Percentiles rank a stretch among this genome's conserved stretches.
These are phyloP conservation scores for Diabrotica undecimpunctata DNA, from an alignment of 1,140 invertebrate genomes.

Conservation along the genomic window DNA sequence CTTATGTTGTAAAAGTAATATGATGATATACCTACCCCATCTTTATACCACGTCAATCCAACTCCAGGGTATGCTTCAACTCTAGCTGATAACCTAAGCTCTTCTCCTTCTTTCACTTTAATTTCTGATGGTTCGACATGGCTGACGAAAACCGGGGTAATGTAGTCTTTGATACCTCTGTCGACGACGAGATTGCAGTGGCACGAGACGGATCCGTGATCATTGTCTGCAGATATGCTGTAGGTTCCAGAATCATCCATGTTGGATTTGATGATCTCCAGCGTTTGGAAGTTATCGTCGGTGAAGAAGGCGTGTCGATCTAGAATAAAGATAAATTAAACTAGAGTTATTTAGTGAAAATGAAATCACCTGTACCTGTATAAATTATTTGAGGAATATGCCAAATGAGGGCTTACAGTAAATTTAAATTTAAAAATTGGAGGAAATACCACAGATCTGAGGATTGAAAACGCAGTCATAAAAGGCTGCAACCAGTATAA, in stretches of 20 bases:
- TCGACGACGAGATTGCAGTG: slow-evolving; percentile 78
- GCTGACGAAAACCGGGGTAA: slow-evolving; percentile 71
- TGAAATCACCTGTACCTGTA: too few relatives aligned
- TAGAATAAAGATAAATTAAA: slow-evolving; percentile 33
- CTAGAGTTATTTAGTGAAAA: slow-evolving; percentile 3
- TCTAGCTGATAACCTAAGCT: slow-evolving; percentile 65
- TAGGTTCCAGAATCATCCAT: slow-evolving; percentile 82
- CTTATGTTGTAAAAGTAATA: too few relatives aligned
- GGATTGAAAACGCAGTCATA: too few relatives aligned
- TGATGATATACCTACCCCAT: slow-evolving; percentile 50
- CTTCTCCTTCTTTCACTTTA: slow-evolving; percentile 57
- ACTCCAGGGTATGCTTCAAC: slow-evolving; percentile 80
- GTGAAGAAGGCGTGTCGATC: slow-evolving; percentile 58
- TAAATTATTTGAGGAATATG: too few relatives aligned
- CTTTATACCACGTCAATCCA: slow-evolving; percentile 72
- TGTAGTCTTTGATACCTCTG: slow-evolving; percentile 76
- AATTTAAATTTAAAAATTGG: too few relatives aligned
- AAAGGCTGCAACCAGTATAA: too few relatives aligned
- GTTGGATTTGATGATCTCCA: slow-evolving; percentile 75
- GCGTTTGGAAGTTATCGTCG: slow-evolving; percentile 73
- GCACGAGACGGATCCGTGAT: slow-evolving; percentile 79
- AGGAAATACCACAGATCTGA: too few relatives aligned
- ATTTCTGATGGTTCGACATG: slow-evolving; percentile 61
- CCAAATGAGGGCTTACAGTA: too few relatives aligned
- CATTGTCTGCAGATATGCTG: slow-evolving; percentile 74